Conservation (phyloP, 1,140 invertebrate species). For the Palaemon carinicauda region DNA sequence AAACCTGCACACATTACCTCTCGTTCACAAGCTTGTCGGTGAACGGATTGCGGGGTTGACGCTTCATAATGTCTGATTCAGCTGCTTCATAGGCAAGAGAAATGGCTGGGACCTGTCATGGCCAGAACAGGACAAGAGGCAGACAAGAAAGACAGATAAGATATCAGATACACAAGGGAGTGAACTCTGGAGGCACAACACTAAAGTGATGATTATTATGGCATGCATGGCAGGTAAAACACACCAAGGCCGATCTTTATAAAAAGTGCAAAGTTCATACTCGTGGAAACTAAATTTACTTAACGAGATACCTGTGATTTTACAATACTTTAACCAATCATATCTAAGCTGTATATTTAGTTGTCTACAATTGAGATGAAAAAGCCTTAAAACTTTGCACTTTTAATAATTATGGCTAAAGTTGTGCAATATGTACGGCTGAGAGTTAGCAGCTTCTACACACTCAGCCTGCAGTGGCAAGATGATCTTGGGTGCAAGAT, state of each 20-base stretch:
- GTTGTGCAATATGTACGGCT: slow-evolving; percentile 40
- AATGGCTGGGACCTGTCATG: slow-evolving; percentile 71
- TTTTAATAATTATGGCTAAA: slow-evolving; percentile 37
- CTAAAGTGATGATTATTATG: slow-evolving; percentile 43
- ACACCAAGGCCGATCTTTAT: slow-evolving; percentile 41
- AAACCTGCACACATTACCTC: slow-evolving; percentile 65
- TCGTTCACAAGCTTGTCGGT: slow-evolving; percentile 75
- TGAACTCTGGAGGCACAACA: slow-evolving; percentile 48
- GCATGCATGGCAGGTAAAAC: slow-evolving; percentile 46
- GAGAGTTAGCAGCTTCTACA: slow-evolving; percentile 41
- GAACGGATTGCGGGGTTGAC: slow-evolving; percentile 73
- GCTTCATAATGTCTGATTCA: slow-evolving; percentile 78
- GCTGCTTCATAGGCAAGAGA: slow-evolving; percentile 76
- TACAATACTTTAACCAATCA: too few relatives aligned
- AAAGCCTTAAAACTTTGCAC: slow-evolving; percentile 3
- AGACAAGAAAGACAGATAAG: slow-evolving; percentile 60
- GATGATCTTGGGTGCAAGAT: slow-evolving; percentile 34
- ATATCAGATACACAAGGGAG: slow-evolving; percentile 39
- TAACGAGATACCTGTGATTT: too few relatives aligned
- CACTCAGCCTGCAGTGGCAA: slow-evolving; percentile 42
- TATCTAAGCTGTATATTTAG: too few relatives aligned
- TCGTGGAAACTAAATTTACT: background rate
- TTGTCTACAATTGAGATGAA: background rate
- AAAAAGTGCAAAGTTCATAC: slow-evolving; percentile 21
- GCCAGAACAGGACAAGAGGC: slow-evolving; percentile 42